These are phyloP conservation scores for Xenopus laevis DNA, from an alignment of 2,113 vertebrate species.

Conservation along the genomic window DNA sequence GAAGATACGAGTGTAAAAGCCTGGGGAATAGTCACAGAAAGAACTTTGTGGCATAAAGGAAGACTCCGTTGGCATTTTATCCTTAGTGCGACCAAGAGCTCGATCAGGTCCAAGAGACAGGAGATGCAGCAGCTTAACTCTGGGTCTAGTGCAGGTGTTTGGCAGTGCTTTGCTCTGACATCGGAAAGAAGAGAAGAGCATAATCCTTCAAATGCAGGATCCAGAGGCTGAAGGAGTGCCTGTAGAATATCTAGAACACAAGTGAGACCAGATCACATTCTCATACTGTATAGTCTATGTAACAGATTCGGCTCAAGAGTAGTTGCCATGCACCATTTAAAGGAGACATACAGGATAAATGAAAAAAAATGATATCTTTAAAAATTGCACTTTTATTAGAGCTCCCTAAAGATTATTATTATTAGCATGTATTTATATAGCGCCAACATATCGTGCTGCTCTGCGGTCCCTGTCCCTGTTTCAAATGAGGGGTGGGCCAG, in stretches of 20 bases:
- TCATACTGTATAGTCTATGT: too few species aligned
- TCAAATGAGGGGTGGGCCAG: too few species aligned
- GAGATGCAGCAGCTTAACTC: constrained; percentile 54
- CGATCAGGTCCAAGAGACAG: constrained; percentile 74
- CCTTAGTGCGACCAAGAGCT: constrained; percentile 70
- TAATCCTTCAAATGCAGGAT: constrained; percentile 63
- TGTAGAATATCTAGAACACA: constrained; percentile 61
- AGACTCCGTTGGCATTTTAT: constrained; percentile 41
- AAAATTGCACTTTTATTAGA: too few species aligned
- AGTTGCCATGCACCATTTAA: too few species aligned
- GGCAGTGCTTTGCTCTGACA: constrained; percentile 38
- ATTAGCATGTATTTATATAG: too few species aligned
- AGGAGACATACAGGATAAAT: too few species aligned
- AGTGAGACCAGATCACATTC: too few species aligned
- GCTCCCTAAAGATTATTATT: too few species aligned
- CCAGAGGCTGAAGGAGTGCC: constrained; percentile 67
- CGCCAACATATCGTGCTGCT: too few species aligned
- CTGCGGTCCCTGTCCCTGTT: too few species aligned
- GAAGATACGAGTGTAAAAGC: constrained; percentile 57
- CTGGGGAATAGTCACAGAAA: constrained; percentile 57
- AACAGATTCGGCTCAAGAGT: too few species aligned
- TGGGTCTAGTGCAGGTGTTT: constrained; percentile 22
- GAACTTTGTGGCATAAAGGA: constrained; percentile 63
- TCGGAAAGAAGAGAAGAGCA: constrained; percentile 59
- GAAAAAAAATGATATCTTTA: too few species aligned